Evolutionary conservation across 2,113 vertebrate genomes (phyloP).

Genomic region (Ciconia maguari): DNA sequence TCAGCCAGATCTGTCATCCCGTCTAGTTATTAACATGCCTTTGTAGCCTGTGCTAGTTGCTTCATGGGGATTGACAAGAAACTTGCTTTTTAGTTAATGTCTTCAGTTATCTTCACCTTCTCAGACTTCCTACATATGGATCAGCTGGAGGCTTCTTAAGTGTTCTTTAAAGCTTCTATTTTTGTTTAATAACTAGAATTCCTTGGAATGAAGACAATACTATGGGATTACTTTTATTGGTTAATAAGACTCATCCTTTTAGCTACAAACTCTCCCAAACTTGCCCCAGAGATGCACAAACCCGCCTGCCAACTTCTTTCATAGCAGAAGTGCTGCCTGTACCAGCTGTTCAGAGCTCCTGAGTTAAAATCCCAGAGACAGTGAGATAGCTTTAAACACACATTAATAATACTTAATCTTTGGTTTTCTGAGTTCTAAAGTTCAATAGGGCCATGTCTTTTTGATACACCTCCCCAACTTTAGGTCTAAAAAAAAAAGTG

Average conservation of each 20-base stretch:
- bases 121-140: background rate
- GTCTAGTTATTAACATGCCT: accelerated
- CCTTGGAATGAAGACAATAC: background rate
- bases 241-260: background rate
- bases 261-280: background rate
- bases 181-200: background rate
- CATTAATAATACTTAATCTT: background rate
- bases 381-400: background rate
- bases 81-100: background rate
- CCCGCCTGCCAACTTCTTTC: background rate
- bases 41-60: background rate
- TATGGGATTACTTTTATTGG: background rate
- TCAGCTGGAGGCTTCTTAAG: background rate
- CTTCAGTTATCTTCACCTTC: background rate
- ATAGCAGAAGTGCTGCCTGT: background rate
- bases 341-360: slow-evolving; percentile 18
- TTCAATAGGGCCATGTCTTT: background rate
- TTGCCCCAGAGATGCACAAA: background rate
- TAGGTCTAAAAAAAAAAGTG: background rate
- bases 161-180: background rate
- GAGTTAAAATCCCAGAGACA: background rate
- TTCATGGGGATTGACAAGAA: background rate
- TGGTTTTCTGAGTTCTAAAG: background rate
- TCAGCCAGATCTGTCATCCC: background rate
- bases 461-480: background rate